Conservation (phyloP, 2,113 vertebrate genomes). For the Chelonoidis abingdonii region DNA sequence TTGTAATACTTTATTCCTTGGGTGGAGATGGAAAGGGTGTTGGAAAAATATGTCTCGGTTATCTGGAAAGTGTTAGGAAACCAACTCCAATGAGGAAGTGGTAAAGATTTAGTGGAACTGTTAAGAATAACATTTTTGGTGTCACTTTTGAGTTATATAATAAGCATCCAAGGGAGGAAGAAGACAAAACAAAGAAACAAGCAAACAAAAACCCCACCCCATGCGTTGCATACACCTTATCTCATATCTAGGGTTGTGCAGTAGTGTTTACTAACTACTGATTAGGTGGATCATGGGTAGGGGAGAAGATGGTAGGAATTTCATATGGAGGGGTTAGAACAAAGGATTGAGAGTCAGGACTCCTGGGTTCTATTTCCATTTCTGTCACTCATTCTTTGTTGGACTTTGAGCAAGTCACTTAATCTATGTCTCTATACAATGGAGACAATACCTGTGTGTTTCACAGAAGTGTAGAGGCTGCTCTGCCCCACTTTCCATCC, state of each 20-base stretch:
- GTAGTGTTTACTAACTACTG: neutral
- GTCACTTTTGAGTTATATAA: neutral
- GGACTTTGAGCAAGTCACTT: constrained; percentile 33
- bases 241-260: neutral
- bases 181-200: neutral
- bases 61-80: rapidly evolving
- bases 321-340: rapidly evolving
- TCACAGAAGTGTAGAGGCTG: neutral
- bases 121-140: neutral
- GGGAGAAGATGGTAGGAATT: neutral
- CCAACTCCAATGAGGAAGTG: neutral
- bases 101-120: neutral
- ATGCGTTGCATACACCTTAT: rapidly evolving
- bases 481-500: no score
- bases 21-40: neutral
- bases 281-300: neutral
- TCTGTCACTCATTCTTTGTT: neutral
- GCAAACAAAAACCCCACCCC: neutral
- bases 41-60: neutral
- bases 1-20: neutral
- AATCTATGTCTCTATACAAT: constrained; percentile 14
- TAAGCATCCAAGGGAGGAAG: neutral
- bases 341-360: neutral
- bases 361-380: neutral
- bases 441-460: constrained; percentile 31